Percentiles rank a stretch among this genome's conserved stretches.
These are phyloP conservation scores for Athetis lepigone DNA, from an alignment of 2,888 invertebrate genomes.

Conservation along the genomic window DNA sequence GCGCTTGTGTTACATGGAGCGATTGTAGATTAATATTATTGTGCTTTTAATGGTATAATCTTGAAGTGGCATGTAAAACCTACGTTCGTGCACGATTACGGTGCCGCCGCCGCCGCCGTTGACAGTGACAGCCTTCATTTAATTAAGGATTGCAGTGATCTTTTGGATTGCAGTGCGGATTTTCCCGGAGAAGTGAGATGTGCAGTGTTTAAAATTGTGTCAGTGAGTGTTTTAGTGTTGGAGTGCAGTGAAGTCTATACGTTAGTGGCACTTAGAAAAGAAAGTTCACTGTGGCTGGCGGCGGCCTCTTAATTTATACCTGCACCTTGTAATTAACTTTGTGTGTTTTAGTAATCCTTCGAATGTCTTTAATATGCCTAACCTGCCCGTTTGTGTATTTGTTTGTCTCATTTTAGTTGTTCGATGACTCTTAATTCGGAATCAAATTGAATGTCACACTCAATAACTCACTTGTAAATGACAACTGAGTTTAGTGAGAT, in stretches of 20 bases:
- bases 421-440: conserved; percentile 9
- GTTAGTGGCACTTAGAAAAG: conserved; percentile 60
- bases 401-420: conserved; percentile 26
- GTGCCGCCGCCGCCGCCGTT: conserved; percentile 86
- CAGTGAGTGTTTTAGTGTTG: conserved; percentile 76
- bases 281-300: conserved; percentile 82
- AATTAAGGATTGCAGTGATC: conserved; percentile 88
- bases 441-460: conserved; percentile 4
- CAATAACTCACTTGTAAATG: not conserved
- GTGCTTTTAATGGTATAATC: conserved; percentile 45
- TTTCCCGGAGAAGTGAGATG: conserved; percentile 80
- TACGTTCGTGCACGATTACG: conserved; percentile 75
- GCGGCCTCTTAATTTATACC: conserved; percentile 81
- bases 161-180: conserved; percentile 89
- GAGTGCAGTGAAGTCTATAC: conserved; percentile 77
- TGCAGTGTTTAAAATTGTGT: conserved; percentile 85
- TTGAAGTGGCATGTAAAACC: conserved; percentile 65
- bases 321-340: conserved; percentile 85
- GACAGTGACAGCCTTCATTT: conserved; percentile 66
- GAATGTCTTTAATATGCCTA: conserved; percentile 39
- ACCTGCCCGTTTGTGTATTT: conserved; percentile 33
- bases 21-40: conserved; percentile 39
- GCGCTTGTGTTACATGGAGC: conserved; percentile 30
- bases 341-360: conserved; percentile 68
- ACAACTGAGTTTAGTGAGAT: conserved; percentile 1